phyloP scores from a whole-genome alignment of 2,888 invertebrate species.

The Arrhopalites spinosus region DNA sequence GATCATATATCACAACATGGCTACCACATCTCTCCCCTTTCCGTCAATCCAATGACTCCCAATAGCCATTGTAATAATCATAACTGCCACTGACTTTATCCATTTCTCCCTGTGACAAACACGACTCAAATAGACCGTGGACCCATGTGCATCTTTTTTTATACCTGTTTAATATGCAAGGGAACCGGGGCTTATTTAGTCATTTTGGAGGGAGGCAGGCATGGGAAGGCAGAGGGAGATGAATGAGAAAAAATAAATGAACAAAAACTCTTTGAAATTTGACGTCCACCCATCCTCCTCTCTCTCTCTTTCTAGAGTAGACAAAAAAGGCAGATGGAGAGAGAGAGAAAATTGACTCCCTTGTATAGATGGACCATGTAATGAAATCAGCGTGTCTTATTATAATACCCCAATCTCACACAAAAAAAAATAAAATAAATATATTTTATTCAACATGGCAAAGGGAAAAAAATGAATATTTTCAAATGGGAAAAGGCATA shows the following conservation, averaged over 20 bases:
- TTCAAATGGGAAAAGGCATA: slow-evolving; percentile 1
- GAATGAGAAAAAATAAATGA: too few relatives aligned
- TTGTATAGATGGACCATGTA: too few relatives aligned
- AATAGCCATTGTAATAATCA: slow-evolving; percentile 9
- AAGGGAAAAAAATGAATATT: background rate
- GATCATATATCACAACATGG: slow-evolving; percentile 35
- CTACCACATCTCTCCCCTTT: background rate
- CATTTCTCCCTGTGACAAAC: too few relatives aligned
- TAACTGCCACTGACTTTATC: slow-evolving; percentile 33
- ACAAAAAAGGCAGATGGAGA: too few relatives aligned
- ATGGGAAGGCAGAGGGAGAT: too few relatives aligned
- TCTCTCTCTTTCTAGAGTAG: too few relatives aligned
- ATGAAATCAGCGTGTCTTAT: too few relatives aligned
- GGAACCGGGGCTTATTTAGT: background rate
- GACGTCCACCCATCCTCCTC: too few relatives aligned
- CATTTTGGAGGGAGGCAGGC: background rate
- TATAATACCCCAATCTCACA: too few relatives aligned
- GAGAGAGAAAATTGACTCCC: too few relatives aligned
- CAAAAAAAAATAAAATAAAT: too few relatives aligned
- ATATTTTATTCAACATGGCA: background rate
- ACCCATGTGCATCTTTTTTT: background rate
- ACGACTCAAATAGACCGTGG: background rate
- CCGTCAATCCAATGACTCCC: slow-evolving; percentile 3
- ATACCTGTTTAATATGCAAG: slow-evolving; percentile 6
- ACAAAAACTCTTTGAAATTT: too few relatives aligned